Percentiles rank a stretch among this genome's conserved stretches.
Conservation (phyloP, 2,888 invertebrate species). For the Tetragonisca angustula region DNA sequence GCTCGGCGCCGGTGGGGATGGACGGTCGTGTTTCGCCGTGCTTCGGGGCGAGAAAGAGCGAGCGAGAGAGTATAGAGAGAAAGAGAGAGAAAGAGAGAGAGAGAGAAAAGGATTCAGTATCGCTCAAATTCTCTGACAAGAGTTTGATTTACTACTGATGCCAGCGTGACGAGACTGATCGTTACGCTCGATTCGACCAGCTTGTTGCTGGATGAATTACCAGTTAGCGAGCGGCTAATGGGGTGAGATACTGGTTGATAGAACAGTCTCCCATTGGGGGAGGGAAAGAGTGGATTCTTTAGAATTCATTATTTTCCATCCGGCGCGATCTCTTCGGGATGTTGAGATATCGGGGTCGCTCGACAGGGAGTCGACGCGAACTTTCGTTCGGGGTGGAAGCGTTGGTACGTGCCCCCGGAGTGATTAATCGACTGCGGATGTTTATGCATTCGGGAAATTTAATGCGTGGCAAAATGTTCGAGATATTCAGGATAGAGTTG, state of each 20-base stretch:
- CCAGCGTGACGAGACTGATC: slow-evolving; percentile 3
- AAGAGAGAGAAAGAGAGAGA: neutral
- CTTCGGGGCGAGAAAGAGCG: neutral
- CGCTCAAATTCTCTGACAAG: slow-evolving; percentile 5
- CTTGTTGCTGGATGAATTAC: neutral
- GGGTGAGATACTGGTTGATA: too few relatives aligned
- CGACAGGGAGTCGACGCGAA: neutral
- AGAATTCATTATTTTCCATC: neutral
- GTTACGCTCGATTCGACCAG: slow-evolving; percentile 17
- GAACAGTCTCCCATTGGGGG: neutral
- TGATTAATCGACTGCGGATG: slow-evolving; percentile 4
- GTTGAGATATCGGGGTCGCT: neutral
- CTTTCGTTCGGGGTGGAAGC: neutral
- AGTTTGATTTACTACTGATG: slow-evolving; percentile 31
- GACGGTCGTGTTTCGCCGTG: slow-evolving; percentile 27
- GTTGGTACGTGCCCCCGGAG: neutral
- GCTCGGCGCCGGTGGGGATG: slow-evolving; percentile 54
- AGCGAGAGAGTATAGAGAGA: neutral
- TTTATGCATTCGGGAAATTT: slow-evolving; percentile 2
- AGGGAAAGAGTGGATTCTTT: neutral
- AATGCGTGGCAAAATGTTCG: neutral
- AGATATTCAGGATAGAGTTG: neutral
- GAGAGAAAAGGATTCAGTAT: slow-evolving; percentile 3
- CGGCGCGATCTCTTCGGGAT: neutral
- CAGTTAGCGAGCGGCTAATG: neutral